A percentile compares a stretch with the other conserved stretches of the same genome.
phyloP scores from a whole-genome alignment of 1,140 invertebrate genomes.

The Cardiocondyla obscurior region DNA sequence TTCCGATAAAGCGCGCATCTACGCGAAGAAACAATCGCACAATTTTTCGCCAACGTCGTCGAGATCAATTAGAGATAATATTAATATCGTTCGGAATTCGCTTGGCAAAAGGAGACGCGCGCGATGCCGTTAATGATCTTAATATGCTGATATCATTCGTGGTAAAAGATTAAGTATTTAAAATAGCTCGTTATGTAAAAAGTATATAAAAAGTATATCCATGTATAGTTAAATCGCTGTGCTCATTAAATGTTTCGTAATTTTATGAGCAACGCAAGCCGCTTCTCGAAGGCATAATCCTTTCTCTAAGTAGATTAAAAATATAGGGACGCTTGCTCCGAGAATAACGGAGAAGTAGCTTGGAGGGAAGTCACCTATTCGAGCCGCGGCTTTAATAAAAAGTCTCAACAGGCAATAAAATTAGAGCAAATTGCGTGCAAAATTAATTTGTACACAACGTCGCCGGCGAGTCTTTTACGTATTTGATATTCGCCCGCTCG shows the following conservation, averaged over 20 bases:
- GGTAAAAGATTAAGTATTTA: neutral
- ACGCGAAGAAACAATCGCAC: neutral
- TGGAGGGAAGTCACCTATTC: constrained; percentile 10
- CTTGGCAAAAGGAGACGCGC: too few relatives aligned
- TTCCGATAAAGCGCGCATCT: neutral
- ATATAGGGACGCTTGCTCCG: constrained; percentile 10
- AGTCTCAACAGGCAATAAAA: constrained; percentile 13
- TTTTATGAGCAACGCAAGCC: neutral
- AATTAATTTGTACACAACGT: constrained; percentile 23
- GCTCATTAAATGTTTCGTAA: constrained; percentile 23
- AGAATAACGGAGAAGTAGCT: constrained; percentile 4
- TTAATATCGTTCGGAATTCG: neutral
- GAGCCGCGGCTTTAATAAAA: constrained; percentile 11
- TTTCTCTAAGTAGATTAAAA: constrained; percentile 42
- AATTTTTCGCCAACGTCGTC: neutral
- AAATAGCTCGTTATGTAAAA: neutral
- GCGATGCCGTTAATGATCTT: too few relatives aligned
- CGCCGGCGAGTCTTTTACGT: neutral
- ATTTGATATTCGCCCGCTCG: neutral
- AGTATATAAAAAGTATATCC: neutral
- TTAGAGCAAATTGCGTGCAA: constrained; percentile 20
- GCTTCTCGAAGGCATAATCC: constrained; percentile 19
- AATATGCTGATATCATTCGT: neutral
- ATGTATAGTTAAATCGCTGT: neutral
- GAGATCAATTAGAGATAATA: neutral